These are phyloP conservation scores for Stratiolaelaps scimitus DNA, from an alignment of 1,140 invertebrate species.

Conservation along the genomic window DNA sequence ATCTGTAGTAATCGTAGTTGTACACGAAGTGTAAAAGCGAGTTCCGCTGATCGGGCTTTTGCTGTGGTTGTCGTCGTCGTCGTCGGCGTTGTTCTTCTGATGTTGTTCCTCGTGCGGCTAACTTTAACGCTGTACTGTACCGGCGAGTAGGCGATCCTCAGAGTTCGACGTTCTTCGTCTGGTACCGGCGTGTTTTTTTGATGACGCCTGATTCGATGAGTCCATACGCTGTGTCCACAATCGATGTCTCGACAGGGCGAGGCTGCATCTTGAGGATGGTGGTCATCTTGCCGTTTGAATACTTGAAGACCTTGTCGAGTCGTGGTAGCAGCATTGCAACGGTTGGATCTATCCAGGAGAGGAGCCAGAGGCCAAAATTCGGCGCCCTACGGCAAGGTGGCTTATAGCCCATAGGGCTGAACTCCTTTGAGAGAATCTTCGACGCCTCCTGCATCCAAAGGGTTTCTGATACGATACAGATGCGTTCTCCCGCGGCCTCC, in stretches of 20 bases:
- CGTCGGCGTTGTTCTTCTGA: too few relatives aligned
- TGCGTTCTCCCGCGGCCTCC: constrained; percentile 45
- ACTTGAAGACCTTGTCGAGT: constrained; percentile 24
- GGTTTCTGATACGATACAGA: constrained; percentile 40
- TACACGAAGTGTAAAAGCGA: too few relatives aligned
- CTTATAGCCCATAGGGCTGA: constrained; percentile 36
- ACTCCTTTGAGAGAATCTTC: constrained; percentile 42
- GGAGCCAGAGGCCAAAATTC: constrained; percentile 27
- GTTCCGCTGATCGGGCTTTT: too few relatives aligned
- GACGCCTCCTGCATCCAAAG: constrained; percentile 45
- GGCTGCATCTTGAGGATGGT: constrained; percentile 41
- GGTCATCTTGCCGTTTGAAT: constrained; percentile 39
- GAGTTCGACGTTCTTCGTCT: constrained; percentile 12
- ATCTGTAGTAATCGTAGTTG: too few relatives aligned
- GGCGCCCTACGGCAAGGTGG: constrained; percentile 34
- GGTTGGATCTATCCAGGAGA: constrained; percentile 27
- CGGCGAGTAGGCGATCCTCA: not conserved
- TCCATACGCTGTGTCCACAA: constrained; percentile 45
- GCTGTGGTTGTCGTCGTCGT: too few relatives aligned
- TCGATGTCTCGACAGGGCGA: constrained; percentile 39
- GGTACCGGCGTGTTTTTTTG: constrained; percentile 43
- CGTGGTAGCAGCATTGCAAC: constrained; percentile 22
- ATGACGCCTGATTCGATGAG: constrained; percentile 44
- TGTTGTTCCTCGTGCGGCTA: too few relatives aligned
- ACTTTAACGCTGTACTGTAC: too few relatives aligned